Evolutionary conservation across 2,888 invertebrate genomes (phyloP), one percentile per base, ranked within the genome.

Genomic region (Corbicula japonica): DNA sequence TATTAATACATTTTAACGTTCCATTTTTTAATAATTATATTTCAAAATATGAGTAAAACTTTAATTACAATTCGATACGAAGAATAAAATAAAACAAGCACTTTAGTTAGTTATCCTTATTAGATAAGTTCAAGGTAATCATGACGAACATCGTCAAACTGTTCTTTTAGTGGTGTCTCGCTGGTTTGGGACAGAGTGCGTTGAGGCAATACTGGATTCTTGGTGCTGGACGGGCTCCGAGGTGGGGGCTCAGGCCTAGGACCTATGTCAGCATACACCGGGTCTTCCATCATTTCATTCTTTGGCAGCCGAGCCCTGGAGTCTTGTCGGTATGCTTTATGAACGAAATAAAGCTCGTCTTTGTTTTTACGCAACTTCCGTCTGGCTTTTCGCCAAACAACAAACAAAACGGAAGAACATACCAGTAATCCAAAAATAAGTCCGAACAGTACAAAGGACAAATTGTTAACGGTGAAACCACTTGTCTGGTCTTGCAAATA

Each of bases 341-440:
- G 70, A 26, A 79, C 68, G 48, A 79, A 79, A 32, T 79, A 79
- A 18, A 79, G 30, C 18, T 79, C 79, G 48, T 75, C 48, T 32
- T 68, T 71, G 26, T 79, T 63, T 70, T 56, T 70, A 3, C 50
- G 46, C 2, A 79, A 44, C 32, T 79, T 54, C 44, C 52, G 35
- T 8, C 38, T 35, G 18, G 75, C 58, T 18, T 62, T 70, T 61
- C 71, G 58, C 79, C 79, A 79, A 1, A 58, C 71, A 15, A 62
- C 18, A 23, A 75, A 35, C n/a, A 75, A 75, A 21, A 71, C 66
- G 3, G 62, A 35, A 10, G 52, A 28, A 8, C 71, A 28, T 5
- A 63, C 58, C 3, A 48, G 15, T 0, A 71, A 35, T 8, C 71
- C 50, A 18, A 61, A 21, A 35, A 75, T 41, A 3, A 61, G 23